Evolutionary conservation across 2,888 invertebrate genomes (phyloP), one percentile per base, ranked within the genome.

Genomic region (Sialis lutaria): DNA sequence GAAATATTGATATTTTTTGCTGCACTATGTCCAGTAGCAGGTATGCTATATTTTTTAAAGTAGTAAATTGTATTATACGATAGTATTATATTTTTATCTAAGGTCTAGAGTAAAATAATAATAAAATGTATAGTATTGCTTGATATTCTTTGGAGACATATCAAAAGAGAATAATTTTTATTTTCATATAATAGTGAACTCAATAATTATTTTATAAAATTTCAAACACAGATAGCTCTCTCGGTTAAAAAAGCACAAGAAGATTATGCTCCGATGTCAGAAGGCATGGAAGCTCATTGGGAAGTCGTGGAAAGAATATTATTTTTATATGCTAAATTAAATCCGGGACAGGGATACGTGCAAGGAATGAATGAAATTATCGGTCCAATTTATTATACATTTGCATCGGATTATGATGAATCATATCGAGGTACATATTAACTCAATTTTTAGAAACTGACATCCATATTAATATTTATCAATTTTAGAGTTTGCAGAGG

Each of bases 311-410:
- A 98, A 63, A 73, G 98, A 50, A 91, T 98, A 64, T 70, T 98
- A 49, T 98, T 98, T 67, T 73, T 98, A 1, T 99, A 97, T 64
- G 93, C 95, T 0, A 98, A 98, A 68, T 73, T 97, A 9, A 98
- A 98, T 71, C 93, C 96, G 0, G 97, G 97, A 0, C 93, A 96
- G 61, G 84, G 93, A 8, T 89, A 90, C 60, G 90, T 91, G 1
- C 89, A 97, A 69, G 98, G 98, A 46, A 98, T 99, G 97, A 98
- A 98, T 68, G 98, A 99, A 68, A 93, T 98, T 56, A 82, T 98
- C 41, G 98, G 96, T 0, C 97, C 97, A 6, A 91, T 98, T 58
- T 98, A 98, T 68, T 93, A 95, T 65, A 85, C 91, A 0, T 91
- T 98, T 65, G 96, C 97, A 6, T 85, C 82, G 22, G 92, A 97